A percentile compares a stretch with the other conserved stretches of the same genome.
phyloP scores from a whole-genome alignment of 2,113 vertebrate species.

The Microtus montanus region DNA sequence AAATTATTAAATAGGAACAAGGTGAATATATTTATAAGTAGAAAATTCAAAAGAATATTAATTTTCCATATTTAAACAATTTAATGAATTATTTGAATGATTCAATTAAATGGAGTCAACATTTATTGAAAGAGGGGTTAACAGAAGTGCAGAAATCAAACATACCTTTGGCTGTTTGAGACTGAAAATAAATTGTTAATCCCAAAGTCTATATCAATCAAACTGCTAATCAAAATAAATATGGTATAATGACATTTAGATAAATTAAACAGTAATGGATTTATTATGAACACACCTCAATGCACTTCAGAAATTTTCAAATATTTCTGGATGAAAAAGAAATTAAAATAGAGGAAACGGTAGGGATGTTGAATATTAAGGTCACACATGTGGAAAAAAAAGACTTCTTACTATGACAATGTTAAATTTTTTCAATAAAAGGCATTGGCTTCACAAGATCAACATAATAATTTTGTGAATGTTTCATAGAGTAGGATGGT shows the following conservation, averaged over 20 bases:
- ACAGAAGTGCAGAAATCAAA: rapidly evolving
- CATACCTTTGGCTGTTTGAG: not conserved
- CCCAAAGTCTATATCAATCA: not conserved
- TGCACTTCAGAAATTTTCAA: not conserved
- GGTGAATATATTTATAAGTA: not conserved
- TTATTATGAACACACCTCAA: not conserved
- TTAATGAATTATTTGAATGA: not conserved
- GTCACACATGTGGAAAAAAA: not conserved
- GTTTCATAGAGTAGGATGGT: not conserved
- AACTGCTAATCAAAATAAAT: not conserved
- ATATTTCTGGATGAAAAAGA: not conserved
- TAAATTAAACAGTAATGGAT: not conserved
- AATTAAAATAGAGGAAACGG: not conserved
- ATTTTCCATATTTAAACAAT: not conserved
- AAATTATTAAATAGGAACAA: constrained; percentile 6
- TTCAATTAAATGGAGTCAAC: not conserved
- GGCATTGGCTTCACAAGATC: not conserved
- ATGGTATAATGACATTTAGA: not conserved
- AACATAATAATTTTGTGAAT: not conserved
- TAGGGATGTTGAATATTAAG: not conserved
- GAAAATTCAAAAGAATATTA: not conserved
- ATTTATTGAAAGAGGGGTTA: not conserved
- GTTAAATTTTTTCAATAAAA: not conserved
- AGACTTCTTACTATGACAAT: not conserved
- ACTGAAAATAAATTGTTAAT: not conserved